Conservation (phyloP, 2,797 vertebrate species). For the Lophotriccus pileatus region DNA sequence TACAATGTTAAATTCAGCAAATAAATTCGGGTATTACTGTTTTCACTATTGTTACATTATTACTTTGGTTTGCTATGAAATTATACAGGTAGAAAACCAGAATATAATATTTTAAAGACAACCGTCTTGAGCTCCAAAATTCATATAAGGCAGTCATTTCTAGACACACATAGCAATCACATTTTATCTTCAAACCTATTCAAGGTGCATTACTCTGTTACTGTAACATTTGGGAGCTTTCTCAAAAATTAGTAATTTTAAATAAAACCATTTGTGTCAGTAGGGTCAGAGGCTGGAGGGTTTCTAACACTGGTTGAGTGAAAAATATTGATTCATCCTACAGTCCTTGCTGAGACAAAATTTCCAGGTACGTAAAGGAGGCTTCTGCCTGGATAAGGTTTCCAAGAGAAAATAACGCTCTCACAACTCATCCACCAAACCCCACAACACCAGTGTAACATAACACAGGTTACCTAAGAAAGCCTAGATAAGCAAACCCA, state of each 20-base stretch:
- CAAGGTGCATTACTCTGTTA: slow-evolving; percentile 2
- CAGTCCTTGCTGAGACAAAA: neutral
- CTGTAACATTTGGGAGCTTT: slow-evolving; percentile 1
- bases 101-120: slow-evolving; percentile 29
- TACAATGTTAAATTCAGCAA: slow-evolving; percentile 27
- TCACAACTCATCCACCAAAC: neutral
- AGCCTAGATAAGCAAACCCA: rapidly evolving
- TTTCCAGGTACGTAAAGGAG: neutral
- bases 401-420: neutral
- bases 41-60: slow-evolving; percentile 19
- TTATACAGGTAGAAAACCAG: neutral
- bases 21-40: slow-evolving; percentile 42
- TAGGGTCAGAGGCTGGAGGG: neutral
- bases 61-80: slow-evolving; percentile 27
- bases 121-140: slow-evolving; percentile 8
- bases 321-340: neutral
- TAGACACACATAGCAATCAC: neutral
- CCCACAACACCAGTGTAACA: neutral
- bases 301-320: neutral
- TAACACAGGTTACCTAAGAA: neutral
- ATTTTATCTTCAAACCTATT: slow-evolving; percentile 26
- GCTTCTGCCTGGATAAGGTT: neutral
- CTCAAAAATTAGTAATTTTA: slow-evolving; percentile 56
- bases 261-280: slow-evolving; percentile 28
- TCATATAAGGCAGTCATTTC: slow-evolving; percentile 39